A percentile compares a stretch with the other conserved stretches of the same genome.
These are phyloP conservation scores for Symphodus melops DNA, from an alignment of 2,113 vertebrate species.

Conservation along the genomic window DNA sequence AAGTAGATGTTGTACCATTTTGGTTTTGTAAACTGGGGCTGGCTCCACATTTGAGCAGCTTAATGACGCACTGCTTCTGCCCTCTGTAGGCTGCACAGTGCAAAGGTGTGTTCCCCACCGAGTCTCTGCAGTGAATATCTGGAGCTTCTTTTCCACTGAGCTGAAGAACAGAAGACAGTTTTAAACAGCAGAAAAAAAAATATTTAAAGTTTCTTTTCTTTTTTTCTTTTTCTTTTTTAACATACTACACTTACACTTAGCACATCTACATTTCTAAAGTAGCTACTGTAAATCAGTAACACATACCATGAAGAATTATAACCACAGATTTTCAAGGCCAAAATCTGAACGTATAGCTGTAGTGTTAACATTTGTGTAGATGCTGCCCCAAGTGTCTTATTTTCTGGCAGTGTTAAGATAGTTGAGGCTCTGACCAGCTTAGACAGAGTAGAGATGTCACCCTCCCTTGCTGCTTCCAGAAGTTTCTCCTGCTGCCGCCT, in stretches of 20 bases:
- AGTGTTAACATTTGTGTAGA: not conserved
- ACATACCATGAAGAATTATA: no score
- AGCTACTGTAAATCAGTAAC: no score
- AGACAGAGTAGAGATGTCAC: slow-evolving; percentile 82
- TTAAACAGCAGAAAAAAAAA: not conserved
- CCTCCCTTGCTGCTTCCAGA: slow-evolving; percentile 89
- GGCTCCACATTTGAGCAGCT: slow-evolving; percentile 90
- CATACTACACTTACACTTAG: no score
- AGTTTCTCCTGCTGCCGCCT: slow-evolving; percentile 89
- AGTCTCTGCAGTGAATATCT: slow-evolving; percentile 90
- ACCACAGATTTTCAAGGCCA: no score
- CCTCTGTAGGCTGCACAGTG: slow-evolving; percentile 93
- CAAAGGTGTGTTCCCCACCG: slow-evolving; percentile 91
- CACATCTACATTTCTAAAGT: no score
- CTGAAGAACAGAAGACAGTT: slow-evolving; percentile 66
- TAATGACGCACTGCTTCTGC: slow-evolving; percentile 89
- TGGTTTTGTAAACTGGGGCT: slow-evolving; percentile 86
- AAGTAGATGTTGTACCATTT: slow-evolving; percentile 80
- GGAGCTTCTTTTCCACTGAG: slow-evolving; percentile 86
- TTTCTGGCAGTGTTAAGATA: slow-evolving; percentile 11
- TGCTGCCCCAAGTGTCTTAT: not conserved
- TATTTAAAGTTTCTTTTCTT: not conserved
- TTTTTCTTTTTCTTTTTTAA: no score
- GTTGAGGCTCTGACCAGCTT: slow-evolving; percentile 84
- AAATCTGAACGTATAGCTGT: no score